Conservation (phyloP, 2,797 vertebrate species). For the Eutrigla gurnardus region DNA sequence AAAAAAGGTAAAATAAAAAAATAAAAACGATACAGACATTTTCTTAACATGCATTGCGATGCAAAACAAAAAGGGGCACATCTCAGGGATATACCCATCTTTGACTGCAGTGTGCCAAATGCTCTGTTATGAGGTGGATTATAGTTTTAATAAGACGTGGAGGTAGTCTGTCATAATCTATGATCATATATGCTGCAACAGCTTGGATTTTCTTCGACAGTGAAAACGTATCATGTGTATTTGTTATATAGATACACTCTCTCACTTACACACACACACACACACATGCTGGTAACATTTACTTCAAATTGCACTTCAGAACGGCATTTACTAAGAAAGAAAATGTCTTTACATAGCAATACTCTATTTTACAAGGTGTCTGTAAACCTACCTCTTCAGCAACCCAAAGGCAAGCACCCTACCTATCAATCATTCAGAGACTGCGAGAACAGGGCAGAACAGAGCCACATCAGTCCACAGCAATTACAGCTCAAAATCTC, state of each 20-base stretch:
- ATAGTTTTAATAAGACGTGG: slow-evolving; percentile 14
- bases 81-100: background rate
- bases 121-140: slow-evolving; percentile 1
- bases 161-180: slow-evolving; percentile 50
- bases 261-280: too few relatives aligned
- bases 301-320: slow-evolving; percentile 55
- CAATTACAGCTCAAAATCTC: slow-evolving; percentile 13
- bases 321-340: slow-evolving; percentile 2
- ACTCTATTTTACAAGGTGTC: slow-evolving; percentile 27
- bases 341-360: slow-evolving; percentile 16
- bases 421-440: slow-evolving; percentile 35
- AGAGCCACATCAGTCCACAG: slow-evolving; percentile 4
- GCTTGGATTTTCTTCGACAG: slow-evolving; percentile 6
- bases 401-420: background rate
- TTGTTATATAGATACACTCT: too few relatives aligned
- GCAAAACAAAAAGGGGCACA: background rate
- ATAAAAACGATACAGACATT: background rate
- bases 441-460: background rate
- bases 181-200: background rate
- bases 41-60: slow-evolving; percentile 7
- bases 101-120: slow-evolving; percentile 10
- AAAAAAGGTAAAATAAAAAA: too few relatives aligned
- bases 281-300: slow-evolving; percentile 22
- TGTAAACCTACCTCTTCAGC: slow-evolving; percentile 47
- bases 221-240: too few relatives aligned